A percentile compares a stretch with the other conserved stretches of the same genome.
Evolutionary conservation across 2,888 invertebrate genomes (phyloP).

Genomic region (Isoperla grammatica): DNA sequence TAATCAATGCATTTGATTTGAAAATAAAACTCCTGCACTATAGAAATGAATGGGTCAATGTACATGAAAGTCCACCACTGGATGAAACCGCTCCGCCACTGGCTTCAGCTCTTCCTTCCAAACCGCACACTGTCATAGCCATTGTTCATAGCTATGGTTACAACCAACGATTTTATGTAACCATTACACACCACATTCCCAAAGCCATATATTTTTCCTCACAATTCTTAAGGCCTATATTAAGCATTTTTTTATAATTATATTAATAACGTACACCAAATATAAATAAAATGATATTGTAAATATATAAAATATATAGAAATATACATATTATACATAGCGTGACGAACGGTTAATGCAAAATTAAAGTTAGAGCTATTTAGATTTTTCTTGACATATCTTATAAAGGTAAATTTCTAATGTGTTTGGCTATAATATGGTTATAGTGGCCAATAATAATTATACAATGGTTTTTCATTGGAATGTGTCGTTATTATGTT

Average conservation of each 20-base stretch:
- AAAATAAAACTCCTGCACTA: too few species aligned
- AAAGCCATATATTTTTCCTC: constrained; percentile 2
- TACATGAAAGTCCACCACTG: too few species aligned
- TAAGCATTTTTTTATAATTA: neutral
- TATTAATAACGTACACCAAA: constrained; percentile 18
- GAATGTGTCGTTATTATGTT: neutral
- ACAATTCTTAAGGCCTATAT: constrained; percentile 1
- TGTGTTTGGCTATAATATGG: constrained; percentile 13
- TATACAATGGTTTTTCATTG: constrained; percentile 19
- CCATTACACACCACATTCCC: too few species aligned
- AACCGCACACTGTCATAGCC: neutral
- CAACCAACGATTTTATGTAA: neutral
- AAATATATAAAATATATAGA: constrained; percentile 14
- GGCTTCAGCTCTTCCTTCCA: constrained; percentile 3
- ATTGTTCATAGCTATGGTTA: constrained; percentile 3
- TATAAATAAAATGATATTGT: constrained; percentile 18
- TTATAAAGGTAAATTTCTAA: constrained; percentile 17
- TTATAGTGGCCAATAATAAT: constrained; percentile 12
- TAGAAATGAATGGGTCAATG: too few species aligned
- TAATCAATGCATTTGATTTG: too few species aligned
- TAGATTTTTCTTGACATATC: constrained; percentile 29
- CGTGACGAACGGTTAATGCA: constrained; percentile 5
- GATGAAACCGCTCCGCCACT: neutral
- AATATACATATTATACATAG: constrained; percentile 12
- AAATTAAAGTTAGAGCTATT: constrained; percentile 16